Conservation (phyloP, 2,888 invertebrate species). For the Aleiodes testaceus region DNA sequence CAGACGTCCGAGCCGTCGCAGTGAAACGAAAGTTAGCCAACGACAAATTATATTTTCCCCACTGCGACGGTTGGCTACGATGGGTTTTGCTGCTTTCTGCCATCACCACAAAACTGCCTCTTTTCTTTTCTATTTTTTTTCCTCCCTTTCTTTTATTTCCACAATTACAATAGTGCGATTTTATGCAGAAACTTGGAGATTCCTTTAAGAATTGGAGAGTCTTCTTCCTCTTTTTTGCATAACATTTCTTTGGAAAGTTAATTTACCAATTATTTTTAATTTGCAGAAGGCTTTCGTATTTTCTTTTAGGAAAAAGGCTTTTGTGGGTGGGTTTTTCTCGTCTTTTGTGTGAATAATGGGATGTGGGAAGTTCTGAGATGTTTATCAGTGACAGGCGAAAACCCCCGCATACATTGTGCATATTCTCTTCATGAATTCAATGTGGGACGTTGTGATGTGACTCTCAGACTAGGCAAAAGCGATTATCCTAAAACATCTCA, state of each 20-base stretch:
- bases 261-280: slow-evolving; percentile 4
- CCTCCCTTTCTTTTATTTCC: slow-evolving; percentile 48
- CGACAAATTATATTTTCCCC: slow-evolving; percentile 66
- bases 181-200: slow-evolving; percentile 71
- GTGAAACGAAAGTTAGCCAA: slow-evolving; percentile 63
- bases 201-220: slow-evolving; percentile 70
- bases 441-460: background rate
- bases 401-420: no score
- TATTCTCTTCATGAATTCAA: slow-evolving; percentile 9
- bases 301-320: background rate
- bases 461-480: slow-evolving; percentile 8
- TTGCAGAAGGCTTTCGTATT: background rate
- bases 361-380: background rate
- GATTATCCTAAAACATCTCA: slow-evolving; percentile 23
- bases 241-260: slow-evolving; percentile 19
- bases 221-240: slow-evolving; percentile 7
- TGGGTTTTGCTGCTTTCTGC: slow-evolving; percentile 51
- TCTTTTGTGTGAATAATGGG: background rate
- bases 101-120: slow-evolving; percentile 46
- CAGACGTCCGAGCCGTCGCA: slow-evolving; percentile 35
- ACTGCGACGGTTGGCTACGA: slow-evolving; percentile 44
- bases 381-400: no score
- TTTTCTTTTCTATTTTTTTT: slow-evolving; percentile 38
- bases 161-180: slow-evolving; percentile 71
- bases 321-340: no score